These are phyloP conservation scores for Porites divaricata DNA, from an alignment of 92 coral and sea anemone species.

Conservation along the genomic window DNA sequence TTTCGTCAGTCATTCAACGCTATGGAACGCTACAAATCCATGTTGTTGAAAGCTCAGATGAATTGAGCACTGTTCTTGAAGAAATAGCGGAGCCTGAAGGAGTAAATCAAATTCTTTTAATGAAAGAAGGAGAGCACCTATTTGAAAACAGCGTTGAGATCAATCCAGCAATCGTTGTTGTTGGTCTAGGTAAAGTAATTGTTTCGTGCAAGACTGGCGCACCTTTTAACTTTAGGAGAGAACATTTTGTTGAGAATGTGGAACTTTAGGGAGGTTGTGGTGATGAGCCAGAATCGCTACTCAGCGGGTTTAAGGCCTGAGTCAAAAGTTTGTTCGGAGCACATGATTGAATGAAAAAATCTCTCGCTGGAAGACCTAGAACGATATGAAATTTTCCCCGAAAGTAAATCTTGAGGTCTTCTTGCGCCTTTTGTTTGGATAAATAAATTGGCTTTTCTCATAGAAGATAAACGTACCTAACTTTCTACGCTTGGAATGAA, in stretches of 20 bases:
- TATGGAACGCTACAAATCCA: neutral
- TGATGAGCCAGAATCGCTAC: neutral
- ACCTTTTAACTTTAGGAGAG: constrained; percentile 4
- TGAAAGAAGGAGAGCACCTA: constrained; percentile 12
- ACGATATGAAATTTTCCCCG: too few species aligned
- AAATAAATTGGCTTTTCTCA: too few species aligned
- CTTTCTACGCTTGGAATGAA: too few species aligned
- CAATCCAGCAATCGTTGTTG: neutral
- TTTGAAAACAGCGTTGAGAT: neutral
- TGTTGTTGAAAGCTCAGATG: neutral
- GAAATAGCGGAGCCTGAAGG: neutral
- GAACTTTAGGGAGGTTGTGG: neutral
- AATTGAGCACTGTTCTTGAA: neutral
- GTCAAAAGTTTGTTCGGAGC: too few species aligned
- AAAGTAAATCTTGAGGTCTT: too few species aligned
- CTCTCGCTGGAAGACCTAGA: too few species aligned
- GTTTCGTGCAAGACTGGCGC: constrained; percentile 8
- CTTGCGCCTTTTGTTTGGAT: too few species aligned
- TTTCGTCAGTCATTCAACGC: neutral
- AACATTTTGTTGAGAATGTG: neutral
- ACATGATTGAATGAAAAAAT: too few species aligned
- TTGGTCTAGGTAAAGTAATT: constrained; percentile 5
- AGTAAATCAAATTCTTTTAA: constrained; percentile 2
- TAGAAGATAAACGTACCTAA: too few species aligned
- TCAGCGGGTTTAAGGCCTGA: too few species aligned